A percentile compares a stretch with the other conserved stretches of the same genome.
phyloP scores from a whole-genome alignment of 2,113 vertebrate species.

The Odontophorus gujanensis region DNA sequence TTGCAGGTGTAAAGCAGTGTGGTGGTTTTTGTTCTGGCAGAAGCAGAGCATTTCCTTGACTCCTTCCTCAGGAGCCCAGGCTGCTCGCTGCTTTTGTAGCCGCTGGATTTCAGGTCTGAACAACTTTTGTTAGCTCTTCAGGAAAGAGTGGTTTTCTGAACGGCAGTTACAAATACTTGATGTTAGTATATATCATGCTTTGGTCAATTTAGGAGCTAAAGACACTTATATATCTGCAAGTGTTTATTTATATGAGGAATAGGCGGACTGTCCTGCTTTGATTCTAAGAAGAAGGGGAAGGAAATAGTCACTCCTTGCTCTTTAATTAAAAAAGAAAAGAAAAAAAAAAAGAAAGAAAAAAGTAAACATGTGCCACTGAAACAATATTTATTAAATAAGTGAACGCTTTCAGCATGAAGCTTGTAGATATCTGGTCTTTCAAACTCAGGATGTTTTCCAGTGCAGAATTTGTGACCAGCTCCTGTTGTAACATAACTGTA shows the following conservation, averaged over 20 bases:
- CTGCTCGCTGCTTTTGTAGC: neutral
- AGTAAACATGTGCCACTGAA: neutral
- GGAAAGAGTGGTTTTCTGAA: constrained; percentile 3
- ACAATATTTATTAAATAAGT: constrained; percentile 16
- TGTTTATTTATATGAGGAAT: constrained; percentile 19
- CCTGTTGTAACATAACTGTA: neutral
- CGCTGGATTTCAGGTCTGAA: neutral
- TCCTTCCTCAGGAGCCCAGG: neutral
- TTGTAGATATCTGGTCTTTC: neutral
- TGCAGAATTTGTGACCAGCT: neutral
- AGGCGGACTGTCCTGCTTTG: constrained; percentile 16
- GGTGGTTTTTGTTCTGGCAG: neutral
- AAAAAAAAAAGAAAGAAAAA: neutral
- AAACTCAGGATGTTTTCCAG: neutral
- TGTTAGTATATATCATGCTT: constrained; percentile 32
- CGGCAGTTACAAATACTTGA: constrained; percentile 14
- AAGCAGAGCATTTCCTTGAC: neutral
- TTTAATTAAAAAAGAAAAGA: neutral
- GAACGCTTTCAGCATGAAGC: neutral
- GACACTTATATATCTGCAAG: constrained; percentile 12
- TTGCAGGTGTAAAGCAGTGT: neutral
- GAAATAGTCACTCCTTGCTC: constrained; percentile 6
- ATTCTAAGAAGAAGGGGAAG: constrained; percentile 7
- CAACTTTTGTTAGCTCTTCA: neutral
- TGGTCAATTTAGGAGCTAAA: constrained; percentile 46